Percentiles rank a stretch among this genome's conserved stretches.
These are phyloP conservation scores for Ceratosolen fusciceps DNA, from an alignment of 1,140 invertebrate species.

Conservation along the genomic window DNA sequence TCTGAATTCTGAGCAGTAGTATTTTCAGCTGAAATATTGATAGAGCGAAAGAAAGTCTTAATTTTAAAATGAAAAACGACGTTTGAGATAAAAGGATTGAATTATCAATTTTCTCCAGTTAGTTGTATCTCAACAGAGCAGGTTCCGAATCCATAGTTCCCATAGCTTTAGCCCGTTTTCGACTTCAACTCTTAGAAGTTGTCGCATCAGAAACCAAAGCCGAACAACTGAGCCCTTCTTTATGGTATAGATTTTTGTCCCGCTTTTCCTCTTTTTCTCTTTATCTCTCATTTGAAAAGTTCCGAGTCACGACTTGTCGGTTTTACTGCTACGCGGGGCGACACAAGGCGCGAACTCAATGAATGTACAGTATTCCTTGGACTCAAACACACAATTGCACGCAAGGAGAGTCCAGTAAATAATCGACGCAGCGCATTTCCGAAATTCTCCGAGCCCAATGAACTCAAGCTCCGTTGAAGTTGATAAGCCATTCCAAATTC, in stretches of 20 bases:
- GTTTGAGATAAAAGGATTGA: too few relatives aligned
- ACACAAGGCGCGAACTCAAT: slow-evolving; percentile 49
- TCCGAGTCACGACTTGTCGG: not conserved
- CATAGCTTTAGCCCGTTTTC: not conserved
- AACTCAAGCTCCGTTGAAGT: slow-evolving; percentile 38
- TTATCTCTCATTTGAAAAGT: not conserved
- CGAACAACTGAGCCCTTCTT: not conserved
- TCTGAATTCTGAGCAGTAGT: too few relatives aligned
- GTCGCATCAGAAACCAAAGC: not conserved
- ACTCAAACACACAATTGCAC: not conserved
- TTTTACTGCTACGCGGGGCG: not conserved
- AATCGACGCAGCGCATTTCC: slow-evolving; percentile 57
- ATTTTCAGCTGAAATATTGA: too few relatives aligned
- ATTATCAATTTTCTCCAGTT: too few relatives aligned
- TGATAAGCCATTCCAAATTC: slow-evolving; percentile 54
- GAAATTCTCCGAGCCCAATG: slow-evolving; percentile 53
- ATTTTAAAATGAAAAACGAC: too few relatives aligned
- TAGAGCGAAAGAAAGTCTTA: too few relatives aligned
- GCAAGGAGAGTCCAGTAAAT: not conserved
- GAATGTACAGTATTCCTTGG: slow-evolving; percentile 51
- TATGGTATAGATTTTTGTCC: too few relatives aligned
- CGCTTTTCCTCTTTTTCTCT: slow-evolving; percentile 1
- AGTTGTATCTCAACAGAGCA: too few relatives aligned
- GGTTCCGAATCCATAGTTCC: not conserved
- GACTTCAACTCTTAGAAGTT: not conserved